Percentiles rank a stretch among this genome's conserved stretches.
phyloP scores from a whole-genome alignment of 2,113 vertebrate species.

The Pomatostomus ruficeps region DNA sequence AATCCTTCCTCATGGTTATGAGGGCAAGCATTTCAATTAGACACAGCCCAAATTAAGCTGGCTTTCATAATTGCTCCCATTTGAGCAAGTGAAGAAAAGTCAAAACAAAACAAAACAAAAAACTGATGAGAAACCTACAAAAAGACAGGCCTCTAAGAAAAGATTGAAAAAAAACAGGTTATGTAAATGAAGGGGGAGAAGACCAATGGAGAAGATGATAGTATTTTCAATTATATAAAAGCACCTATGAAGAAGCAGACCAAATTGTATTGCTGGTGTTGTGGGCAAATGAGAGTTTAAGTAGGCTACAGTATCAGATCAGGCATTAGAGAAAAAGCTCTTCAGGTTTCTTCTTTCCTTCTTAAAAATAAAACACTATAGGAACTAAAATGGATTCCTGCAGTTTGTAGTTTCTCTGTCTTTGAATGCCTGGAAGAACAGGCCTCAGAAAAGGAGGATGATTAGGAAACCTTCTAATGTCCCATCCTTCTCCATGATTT shows the following conservation, averaged over 20 bases:
- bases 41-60: neutral
- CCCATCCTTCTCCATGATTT: neutral
- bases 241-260: neutral
- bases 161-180: neutral
- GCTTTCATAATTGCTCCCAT: neutral
- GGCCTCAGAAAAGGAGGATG: neutral
- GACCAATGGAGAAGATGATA: neutral
- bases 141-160: neutral
- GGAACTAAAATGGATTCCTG: neutral
- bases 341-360: neutral
- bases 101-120: neutral
- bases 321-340: neutral
- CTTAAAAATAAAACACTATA: neutral
- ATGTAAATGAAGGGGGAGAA: neutral
- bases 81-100: neutral
- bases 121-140: neutral
- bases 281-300: neutral
- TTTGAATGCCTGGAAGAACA: neutral
- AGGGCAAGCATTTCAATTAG: neutral
- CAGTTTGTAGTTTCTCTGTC: neutral
- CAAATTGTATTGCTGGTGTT: neutral
- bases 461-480: neutral
- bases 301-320: neutral
- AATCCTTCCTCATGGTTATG: neutral
- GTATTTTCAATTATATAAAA: neutral